Evolutionary conservation across 2,797 vertebrate genomes (phyloP).

Genomic region (Ctenopoma kingsleyae): DNA sequence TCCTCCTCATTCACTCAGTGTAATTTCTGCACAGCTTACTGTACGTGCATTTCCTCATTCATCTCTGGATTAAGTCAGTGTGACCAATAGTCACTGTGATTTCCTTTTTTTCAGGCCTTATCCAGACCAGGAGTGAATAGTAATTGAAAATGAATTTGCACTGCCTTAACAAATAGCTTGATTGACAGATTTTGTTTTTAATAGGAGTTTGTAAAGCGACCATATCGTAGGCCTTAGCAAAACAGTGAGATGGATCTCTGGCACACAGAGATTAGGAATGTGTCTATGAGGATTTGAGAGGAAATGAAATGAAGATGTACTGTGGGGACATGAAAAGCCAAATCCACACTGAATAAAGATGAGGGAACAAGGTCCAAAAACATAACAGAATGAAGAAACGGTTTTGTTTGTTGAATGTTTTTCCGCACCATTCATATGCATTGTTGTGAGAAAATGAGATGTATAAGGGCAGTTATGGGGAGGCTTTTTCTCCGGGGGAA

Average conservation of each 20-base stretch:
- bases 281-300: slow-evolving; percentile 69
- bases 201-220: slow-evolving; percentile 74
- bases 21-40: slow-evolving; percentile 30
- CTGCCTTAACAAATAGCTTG: slow-evolving; percentile 81
- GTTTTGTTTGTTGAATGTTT: slow-evolving; percentile 51
- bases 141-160: slow-evolving; percentile 86
- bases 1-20: slow-evolving; percentile 37
- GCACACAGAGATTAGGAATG: slow-evolving; percentile 72
- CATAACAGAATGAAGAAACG: slow-evolving; percentile 16
- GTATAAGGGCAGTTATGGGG: slow-evolving; percentile 6
- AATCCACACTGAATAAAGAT: slow-evolving; percentile 72
- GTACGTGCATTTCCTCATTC: slow-evolving; percentile 72
- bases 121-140: slow-evolving; percentile 75
- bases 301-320: slow-evolving; percentile 75
- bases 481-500: slow-evolving; percentile 46
- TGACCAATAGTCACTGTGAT: slow-evolving; percentile 71
- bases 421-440: slow-evolving; percentile 60
- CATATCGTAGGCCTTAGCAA: slow-evolving; percentile 76
- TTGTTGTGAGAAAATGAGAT: slow-evolving; percentile 56
- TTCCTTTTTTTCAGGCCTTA: slow-evolving; percentile 63
- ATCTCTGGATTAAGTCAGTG: slow-evolving; percentile 77
- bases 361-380: slow-evolving; percentile 53
- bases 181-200: slow-evolving; percentile 76
- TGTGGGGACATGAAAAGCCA: slow-evolving; percentile 61
- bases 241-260: slow-evolving; percentile 79